These are phyloP conservation scores for Parasteatoda tepidariorum DNA, from an alignment of 1,140 invertebrate species.

Conservation along the genomic window DNA sequence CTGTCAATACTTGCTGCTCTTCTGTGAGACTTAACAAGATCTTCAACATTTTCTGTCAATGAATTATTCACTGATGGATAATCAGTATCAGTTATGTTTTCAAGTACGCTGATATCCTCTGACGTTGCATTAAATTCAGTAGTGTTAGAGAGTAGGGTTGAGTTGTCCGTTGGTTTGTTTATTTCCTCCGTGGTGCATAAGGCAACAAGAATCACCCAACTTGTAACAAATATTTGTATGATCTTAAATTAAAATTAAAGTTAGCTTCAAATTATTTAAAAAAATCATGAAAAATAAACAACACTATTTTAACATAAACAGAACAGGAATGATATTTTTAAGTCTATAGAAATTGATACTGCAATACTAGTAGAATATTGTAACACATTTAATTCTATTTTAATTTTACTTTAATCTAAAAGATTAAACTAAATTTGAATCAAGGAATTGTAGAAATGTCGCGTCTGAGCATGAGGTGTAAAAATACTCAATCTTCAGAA, in stretches of 20 bases:
- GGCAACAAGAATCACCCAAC: conserved; percentile 1
- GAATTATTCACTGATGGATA: background rate
- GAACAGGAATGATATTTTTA: too few relatives aligned
- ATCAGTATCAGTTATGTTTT: background rate
- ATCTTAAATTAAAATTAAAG: background rate
- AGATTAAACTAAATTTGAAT: background rate
- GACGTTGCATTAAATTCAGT: background rate
- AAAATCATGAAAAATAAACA: background rate
- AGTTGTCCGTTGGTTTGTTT: background rate
- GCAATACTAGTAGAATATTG: background rate
- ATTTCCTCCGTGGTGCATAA: background rate
- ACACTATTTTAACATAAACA: background rate
- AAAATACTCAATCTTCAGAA: too few relatives aligned
- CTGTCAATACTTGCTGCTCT: conserved; percentile 32
- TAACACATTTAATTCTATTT: background rate
- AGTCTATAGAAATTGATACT: background rate
- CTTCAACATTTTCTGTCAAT: background rate
- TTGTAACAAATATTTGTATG: conserved; percentile 7
- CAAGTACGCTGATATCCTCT: background rate
- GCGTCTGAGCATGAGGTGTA: too few relatives aligned
- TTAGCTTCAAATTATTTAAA: background rate
- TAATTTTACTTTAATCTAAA: background rate
- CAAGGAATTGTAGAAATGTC: background rate
- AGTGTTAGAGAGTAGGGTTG: background rate
- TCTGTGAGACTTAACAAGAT: conserved; percentile 18